Evolutionary conservation across 1,140 invertebrate genomes (phyloP), one percentile per base, ranked within the genome.

Genomic region (Physella acuta): DNA sequence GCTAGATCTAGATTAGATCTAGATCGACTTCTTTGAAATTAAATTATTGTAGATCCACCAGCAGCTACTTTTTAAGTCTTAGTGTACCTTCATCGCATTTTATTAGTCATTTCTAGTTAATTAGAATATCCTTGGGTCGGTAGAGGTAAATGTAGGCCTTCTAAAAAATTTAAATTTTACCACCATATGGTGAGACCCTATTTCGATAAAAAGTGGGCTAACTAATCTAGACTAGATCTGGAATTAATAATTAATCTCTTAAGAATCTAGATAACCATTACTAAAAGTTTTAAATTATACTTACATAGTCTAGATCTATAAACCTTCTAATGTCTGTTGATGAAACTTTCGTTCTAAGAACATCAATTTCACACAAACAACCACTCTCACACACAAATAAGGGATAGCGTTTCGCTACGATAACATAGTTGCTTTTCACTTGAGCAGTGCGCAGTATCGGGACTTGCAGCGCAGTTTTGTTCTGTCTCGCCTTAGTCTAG

Each of bases 321-420:
- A n/a, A n/a, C 8, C 28, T 24, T 24, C 28, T 33, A 52, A 64
- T 52, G 49, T 64, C 16, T 52, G 44, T 52, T 52, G 62, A 52
- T 64, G 62, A 64, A 64, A 53, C 62, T 64, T 64, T 64, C 62
- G 62, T 52, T 34, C 44, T 52, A 33, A 64, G 49, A 64, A 64
- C 62, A 64, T 53, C 1, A 64, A 53, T 64, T 64, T 64, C 62
- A 64, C 62, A 52, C 62, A 64, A 63, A 53, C 62, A 64, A 26
- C 20, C 62, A 64, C 62, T 64, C 62, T 64, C 44, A 52, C 62
- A 64, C 62, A 64, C 44, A 64, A 31, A 52, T 28, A 52, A 64
- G 33, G 5, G n/a, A 37, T 36, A 36, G 36, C 5, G 17, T 3
- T 26, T 61, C 36, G 59, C 59, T 61, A 61, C 59, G 59, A 61